These are phyloP conservation scores for Cephalopholis sonnerati DNA, from an alignment of 2,113 vertebrate genomes.

Conservation along the genomic window DNA sequence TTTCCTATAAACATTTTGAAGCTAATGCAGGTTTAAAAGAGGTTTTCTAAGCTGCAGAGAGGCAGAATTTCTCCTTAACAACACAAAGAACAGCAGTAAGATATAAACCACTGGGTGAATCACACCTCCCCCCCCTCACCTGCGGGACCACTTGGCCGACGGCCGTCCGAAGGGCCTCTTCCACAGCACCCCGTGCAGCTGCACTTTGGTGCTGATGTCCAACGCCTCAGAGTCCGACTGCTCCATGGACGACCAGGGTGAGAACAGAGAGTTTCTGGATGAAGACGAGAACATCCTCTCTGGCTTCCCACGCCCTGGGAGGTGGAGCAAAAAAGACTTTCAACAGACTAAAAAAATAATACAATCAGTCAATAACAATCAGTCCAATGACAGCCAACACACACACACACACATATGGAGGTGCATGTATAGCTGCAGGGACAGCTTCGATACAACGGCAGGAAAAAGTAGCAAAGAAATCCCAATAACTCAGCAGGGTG, in stretches of 20 bases:
- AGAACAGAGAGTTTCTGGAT: constrained; percentile 81
- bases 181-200: constrained; percentile 96
- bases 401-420: constrained; percentile 9
- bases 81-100: not conserved
- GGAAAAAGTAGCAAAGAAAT: constrained; percentile 55
- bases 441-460: constrained; percentile 38
- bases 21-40: not conserved
- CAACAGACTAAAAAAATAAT: constrained; percentile 48
- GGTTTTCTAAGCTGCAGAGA: not conserved
- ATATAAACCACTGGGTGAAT: not conserved
- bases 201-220: constrained; percentile 98
- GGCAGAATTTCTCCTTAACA: not conserved
- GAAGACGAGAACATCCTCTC: constrained; percentile 83
- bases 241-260: constrained; percentile 93
- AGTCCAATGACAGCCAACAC: constrained; percentile 15
- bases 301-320: constrained; percentile 23
- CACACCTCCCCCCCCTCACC: constrained; percentile 81
- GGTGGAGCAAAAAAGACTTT: constrained; percentile 27
- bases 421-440: constrained; percentile 32
- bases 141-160: constrained; percentile 96
- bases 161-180: constrained; percentile 95
- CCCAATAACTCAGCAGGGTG: constrained; percentile 78
- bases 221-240: constrained; percentile 90
- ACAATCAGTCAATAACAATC: constrained; percentile 68
- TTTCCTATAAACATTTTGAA: not conserved